phyloP scores from a whole-genome alignment of 2,797 vertebrate genomes.

The Cygnus olor region DNA sequence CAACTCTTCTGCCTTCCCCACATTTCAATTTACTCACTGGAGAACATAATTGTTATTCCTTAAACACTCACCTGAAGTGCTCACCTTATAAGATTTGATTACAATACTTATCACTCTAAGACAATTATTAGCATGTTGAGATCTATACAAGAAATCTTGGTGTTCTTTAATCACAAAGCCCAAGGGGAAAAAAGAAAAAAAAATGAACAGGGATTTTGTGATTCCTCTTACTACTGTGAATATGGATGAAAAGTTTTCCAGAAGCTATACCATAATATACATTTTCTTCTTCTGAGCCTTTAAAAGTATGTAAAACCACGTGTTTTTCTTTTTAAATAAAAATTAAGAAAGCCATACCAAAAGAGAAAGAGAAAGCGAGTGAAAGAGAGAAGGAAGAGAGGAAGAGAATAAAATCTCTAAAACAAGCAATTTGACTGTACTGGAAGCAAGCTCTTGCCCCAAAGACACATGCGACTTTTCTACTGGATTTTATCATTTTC shows the following conservation, averaged over 20 bases:
- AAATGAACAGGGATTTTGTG: not conserved
- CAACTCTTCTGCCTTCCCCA: not conserved
- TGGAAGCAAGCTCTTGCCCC: not conserved
- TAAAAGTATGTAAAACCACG: not conserved
- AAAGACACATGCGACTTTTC: not conserved
- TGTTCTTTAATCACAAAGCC: not conserved
- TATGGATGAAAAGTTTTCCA: not conserved
- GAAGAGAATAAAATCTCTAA: not conserved
- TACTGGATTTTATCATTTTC: not conserved
- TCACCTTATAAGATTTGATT: not conserved
- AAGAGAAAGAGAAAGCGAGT: not conserved
- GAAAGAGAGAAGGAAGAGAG: not conserved
- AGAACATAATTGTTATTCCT: not conserved
- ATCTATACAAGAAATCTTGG: not conserved
- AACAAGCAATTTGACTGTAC: not conserved
- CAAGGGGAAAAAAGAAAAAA: not conserved
- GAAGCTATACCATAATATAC: accelerated
- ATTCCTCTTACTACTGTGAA: not conserved
- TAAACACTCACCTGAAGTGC: not conserved
- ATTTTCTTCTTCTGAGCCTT: not conserved
- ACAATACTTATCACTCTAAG: no score
- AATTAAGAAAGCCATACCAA: not conserved
- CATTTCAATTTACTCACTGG: not conserved
- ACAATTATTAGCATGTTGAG: not conserved
- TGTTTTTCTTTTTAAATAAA: not conserved